phyloP scores from a whole-genome alignment of 1,140 invertebrate species.

The Hyphantria cunea region DNA sequence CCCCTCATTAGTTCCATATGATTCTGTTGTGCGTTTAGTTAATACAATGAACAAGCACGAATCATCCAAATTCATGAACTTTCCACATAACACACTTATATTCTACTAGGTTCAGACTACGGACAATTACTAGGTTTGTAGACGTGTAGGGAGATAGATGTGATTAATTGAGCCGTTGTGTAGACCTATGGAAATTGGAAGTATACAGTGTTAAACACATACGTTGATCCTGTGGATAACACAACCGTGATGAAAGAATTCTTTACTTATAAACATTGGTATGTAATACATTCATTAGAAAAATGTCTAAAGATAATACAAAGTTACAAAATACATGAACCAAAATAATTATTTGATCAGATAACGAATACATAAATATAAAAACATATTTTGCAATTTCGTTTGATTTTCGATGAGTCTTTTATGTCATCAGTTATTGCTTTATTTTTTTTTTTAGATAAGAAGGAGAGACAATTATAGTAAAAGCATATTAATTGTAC shows the following conservation, averaged over 20 bases:
- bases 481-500: no score
- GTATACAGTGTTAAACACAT: constrained; percentile 21
- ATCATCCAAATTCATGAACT: constrained; percentile 3
- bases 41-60: constrained; percentile 3
- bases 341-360: no score
- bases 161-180: constrained; percentile 16
- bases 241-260: constrained; percentile 6
- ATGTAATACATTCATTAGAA: no score
- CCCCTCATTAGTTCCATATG: constrained; percentile 2
- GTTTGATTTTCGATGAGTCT: no score
- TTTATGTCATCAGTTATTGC: no score
- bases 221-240: constrained; percentile 14
- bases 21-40: constrained; percentile 3
- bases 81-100: background rate
- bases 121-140: constrained; percentile 13
- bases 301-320: no score
- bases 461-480: no score
- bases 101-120: constrained; percentile 2
- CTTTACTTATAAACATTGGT: constrained; percentile 24
- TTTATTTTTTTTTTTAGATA: no score
- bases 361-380: no score
- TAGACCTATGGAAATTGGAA: constrained; percentile 16
- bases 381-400: no score
- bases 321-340: no score
- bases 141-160: constrained; percentile 2